Conservation (phyloP, 2,888 invertebrate species). For the Eupithecia inturbata region DNA sequence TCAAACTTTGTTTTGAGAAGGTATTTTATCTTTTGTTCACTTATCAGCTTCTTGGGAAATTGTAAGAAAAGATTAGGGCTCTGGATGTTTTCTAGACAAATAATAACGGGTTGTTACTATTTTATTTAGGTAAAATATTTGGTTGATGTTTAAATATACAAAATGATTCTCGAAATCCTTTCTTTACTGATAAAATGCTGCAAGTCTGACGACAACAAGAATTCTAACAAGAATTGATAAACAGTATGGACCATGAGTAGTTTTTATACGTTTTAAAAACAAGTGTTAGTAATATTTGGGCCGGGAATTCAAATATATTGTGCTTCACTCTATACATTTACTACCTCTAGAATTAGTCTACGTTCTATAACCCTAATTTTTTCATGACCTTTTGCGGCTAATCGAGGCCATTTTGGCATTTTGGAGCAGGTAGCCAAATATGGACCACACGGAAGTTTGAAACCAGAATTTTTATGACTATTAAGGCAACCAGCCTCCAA, state of each 20-base stretch:
- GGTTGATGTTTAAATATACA: background rate
- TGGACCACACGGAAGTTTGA: constrained; percentile 26
- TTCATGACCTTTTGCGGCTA: constrained; percentile 7
- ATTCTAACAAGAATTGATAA: background rate
- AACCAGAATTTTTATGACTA: constrained; percentile 4
- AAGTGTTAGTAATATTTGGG: background rate
- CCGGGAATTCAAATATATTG: background rate
- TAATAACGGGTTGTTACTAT: background rate
- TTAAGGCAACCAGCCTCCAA: background rate
- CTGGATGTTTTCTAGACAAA: background rate
- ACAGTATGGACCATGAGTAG: background rate
- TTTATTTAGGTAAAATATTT: background rate
- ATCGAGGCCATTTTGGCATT: constrained; percentile 15
- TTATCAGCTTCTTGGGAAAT: background rate
- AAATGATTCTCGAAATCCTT: background rate
- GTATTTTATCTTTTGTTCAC: background rate
- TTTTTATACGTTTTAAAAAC: background rate
- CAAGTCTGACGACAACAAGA: background rate
- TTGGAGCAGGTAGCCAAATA: constrained; percentile 25
- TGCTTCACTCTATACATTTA: background rate
- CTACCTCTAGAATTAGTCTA: background rate
- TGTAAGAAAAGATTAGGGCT: background rate
- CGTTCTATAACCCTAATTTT: background rate
- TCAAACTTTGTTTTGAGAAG: background rate
- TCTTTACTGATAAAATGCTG: background rate